These are phyloP conservation scores for Channallabes apus DNA, from an alignment of 2,797 vertebrate species.

Conservation along the genomic window DNA sequence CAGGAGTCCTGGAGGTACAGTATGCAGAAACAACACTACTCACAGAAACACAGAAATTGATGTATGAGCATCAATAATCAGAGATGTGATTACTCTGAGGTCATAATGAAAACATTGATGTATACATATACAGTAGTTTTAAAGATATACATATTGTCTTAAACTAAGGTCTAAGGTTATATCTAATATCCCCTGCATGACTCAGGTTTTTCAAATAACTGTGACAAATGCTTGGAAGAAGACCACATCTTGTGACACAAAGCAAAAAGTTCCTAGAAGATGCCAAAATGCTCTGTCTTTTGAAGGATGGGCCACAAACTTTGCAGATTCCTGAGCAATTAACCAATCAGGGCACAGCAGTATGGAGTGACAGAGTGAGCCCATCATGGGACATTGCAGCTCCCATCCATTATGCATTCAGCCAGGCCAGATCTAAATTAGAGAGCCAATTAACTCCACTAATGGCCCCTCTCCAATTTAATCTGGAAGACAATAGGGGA, in stretches of 20 bases:
- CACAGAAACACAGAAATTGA: no score
- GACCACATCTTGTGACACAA: not conserved
- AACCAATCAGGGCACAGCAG: constrained; percentile 85
- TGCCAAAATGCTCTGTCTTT: constrained; percentile 57
- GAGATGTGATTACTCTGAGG: not conserved
- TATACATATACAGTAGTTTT: not conserved
- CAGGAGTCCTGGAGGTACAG: not conserved
- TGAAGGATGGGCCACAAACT: constrained; percentile 76
- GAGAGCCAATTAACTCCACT: constrained; percentile 99
- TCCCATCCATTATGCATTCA: constrained; percentile 99
- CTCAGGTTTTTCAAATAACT: not conserved
- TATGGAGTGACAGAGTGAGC: constrained; percentile 91
- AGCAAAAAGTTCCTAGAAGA: not conserved
- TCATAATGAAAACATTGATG: constrained; percentile 18
- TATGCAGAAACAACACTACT: not conserved
- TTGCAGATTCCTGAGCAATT: constrained; percentile 76
- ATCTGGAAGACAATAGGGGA: constrained; percentile 98
- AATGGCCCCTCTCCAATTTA: constrained; percentile 99
- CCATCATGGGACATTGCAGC: constrained; percentile 87
- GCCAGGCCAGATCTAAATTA: constrained; percentile 97
- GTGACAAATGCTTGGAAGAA: not conserved
- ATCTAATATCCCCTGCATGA: not conserved
- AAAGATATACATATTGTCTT: not conserved
- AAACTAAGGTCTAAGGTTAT: not conserved
- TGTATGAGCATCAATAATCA: not conserved